Evolutionary conservation across 2,888 invertebrate genomes (phyloP).

Genomic region (Monoplex corrugatus): DNA sequence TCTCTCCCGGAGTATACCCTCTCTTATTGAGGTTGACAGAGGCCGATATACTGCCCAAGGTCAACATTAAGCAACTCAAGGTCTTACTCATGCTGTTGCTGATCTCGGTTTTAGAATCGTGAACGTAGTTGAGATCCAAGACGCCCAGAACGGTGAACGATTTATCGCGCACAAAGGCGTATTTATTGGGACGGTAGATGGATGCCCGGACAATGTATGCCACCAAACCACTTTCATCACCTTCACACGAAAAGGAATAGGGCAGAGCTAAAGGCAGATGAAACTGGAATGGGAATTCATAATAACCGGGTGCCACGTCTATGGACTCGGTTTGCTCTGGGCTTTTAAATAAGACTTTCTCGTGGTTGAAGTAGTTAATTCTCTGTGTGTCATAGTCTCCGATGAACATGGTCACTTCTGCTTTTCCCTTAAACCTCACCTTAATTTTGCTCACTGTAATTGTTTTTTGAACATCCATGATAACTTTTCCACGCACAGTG

Average conservation of each 20-base stretch:
- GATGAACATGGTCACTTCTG: conserved; percentile 34
- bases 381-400: conserved; percentile 32
- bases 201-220: not conserved
- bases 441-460: not conserved
- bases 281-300: conserved; percentile 15
- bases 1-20: not conserved
- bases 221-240: conserved; percentile 3
- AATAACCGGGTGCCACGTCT: not conserved
- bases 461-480: not conserved
- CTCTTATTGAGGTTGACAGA: not conserved
- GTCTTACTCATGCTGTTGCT: not conserved
- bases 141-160: not conserved
- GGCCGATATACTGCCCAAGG: not conserved
- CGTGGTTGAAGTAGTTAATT: conserved; percentile 9
- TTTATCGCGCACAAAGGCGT: not conserved
- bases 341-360: not conserved
- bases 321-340: not conserved
- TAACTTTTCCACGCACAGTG: not conserved
- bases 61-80: not conserved
- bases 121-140: not conserved
- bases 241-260: not conserved
- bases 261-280: not conserved
- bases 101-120: not conserved
- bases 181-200: not conserved
- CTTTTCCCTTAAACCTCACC: conserved; percentile 2